Evolutionary conservation across 64 coral and sea anemone species (phyloP).

Genomic region (Exaiptasia diaphana): DNA sequence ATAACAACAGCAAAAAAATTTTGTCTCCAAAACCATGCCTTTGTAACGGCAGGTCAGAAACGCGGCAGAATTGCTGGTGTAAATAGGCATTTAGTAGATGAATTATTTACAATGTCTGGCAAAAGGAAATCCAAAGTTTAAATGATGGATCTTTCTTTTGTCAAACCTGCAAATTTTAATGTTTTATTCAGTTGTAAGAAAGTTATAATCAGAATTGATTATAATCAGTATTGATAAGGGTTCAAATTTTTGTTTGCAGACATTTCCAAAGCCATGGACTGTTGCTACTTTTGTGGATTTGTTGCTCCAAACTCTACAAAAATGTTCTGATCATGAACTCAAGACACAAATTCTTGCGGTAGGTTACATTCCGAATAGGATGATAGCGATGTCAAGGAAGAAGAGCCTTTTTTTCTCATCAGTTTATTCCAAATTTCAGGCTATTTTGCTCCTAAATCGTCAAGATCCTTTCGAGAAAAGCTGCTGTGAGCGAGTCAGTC

Average conservation of each 20-base stretch:
- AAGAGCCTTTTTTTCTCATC: too few relatives aligned
- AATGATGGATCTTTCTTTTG: too few relatives aligned
- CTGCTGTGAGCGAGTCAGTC: conserved; percentile 38
- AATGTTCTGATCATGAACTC: conserved; percentile 63
- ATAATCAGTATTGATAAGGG: too few relatives aligned
- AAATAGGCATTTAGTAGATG: too few relatives aligned
- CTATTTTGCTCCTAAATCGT: conserved; percentile 79
- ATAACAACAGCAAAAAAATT: background rate
- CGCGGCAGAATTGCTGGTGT: too few relatives aligned
- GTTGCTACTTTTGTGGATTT: conserved; percentile 68
- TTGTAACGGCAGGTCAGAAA: background rate
- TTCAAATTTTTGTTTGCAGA: conserved; percentile 61
- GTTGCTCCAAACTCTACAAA: conserved; percentile 56
- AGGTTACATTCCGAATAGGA: conserved; percentile 39
- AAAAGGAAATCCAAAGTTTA: too few relatives aligned
- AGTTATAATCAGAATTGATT: too few relatives aligned
- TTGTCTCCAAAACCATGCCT: background rate
- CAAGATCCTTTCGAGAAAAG: conserved; percentile 65
- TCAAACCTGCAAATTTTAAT: too few relatives aligned
- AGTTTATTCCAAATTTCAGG: conserved; percentile 5
- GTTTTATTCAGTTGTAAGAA: too few relatives aligned
- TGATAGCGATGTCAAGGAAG: too few relatives aligned
- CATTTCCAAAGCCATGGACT: conserved; percentile 83
- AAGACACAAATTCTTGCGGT: conserved; percentile 91
- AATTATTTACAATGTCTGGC: too few relatives aligned